Base-by-base conservation (phyloP, 2,888 invertebrate genomes). In the Cactoblastis cactorum region DNA sequence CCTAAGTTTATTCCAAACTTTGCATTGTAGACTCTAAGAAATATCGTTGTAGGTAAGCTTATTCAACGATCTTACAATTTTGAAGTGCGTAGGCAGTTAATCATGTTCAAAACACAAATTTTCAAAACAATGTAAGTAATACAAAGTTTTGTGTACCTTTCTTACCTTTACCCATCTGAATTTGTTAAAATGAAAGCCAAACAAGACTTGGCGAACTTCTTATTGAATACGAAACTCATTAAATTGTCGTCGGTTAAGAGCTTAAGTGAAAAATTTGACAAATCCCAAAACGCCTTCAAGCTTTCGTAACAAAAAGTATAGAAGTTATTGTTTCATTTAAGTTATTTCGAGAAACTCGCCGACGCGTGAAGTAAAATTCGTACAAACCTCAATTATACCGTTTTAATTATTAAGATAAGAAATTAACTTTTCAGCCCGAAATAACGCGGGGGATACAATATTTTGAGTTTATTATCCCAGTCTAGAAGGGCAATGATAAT, bases 221-320 rank as follows among this genome's bases (percentile, higher is more conserved):
- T 43, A 43, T 24, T 43, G 24, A 43, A 43, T 43, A 43, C 43
- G 28, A 43, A 43, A 43, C 43, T 32, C 43, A 14, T 43, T 43
- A 43, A 28, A 43, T 15, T 43, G 28, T 39, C 39, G 39, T 39
- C 22, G 22, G 28, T 28, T 41, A 17, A 28, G 28, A 12, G 24
- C 28, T 43, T 24, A 28, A 15, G 43, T 43, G 39, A 39, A 39
- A 43, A 43, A 43, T 43, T 43, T 43, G 17, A n/a, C 28, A 43
- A 43, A 43, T 15, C 43, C 43, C 43, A 11, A 9, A 19, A 14
- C 41, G 24, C 24, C 3, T 14, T 22, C n/a, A 5, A 9, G 12
- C 17, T 28, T 19, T 17, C 15, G 46, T 8, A 35, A 47, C 35
- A 35, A 35, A 47, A 47, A 47, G 22, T 34, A 46, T 17, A 14